Percentiles rank a stretch among this genome's conserved stretches.
phyloP scores from a whole-genome alignment of 2,888 invertebrate species.

The Eurois occulta region DNA sequence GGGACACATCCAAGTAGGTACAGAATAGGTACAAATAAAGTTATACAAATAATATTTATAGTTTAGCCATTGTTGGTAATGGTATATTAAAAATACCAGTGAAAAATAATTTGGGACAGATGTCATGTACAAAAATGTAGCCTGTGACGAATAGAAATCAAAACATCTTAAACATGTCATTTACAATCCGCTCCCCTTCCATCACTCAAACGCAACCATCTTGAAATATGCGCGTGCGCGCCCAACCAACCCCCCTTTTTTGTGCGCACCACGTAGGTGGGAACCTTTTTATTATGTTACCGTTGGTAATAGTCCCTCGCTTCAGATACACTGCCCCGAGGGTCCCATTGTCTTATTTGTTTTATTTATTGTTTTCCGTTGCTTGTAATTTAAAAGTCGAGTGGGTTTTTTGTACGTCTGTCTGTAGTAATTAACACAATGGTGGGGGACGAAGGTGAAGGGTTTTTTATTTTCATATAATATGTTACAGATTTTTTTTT shows the following conservation, averaged over 20 bases:
- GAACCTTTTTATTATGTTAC: constrained; percentile 81
- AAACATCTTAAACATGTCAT: constrained; percentile 17
- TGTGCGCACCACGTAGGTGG: constrained; percentile 77
- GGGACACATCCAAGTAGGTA: too few relatives aligned
- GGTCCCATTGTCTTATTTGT: constrained; percentile 75
- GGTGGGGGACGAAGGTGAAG: constrained; percentile 70
- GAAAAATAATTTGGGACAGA: background rate
- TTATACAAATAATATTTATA: too few relatives aligned
- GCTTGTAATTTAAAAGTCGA: constrained; percentile 81
- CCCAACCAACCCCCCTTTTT: constrained; percentile 72
- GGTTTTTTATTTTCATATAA: constrained; percentile 57
- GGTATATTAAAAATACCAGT: too few relatives aligned
- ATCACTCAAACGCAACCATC: constrained; percentile 46
- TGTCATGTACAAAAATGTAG: background rate
- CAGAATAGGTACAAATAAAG: too few relatives aligned
- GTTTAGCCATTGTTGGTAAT: too few relatives aligned
- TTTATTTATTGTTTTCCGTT: constrained; percentile 80
- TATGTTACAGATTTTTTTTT: constrained; percentile 23
- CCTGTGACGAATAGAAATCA: background rate
- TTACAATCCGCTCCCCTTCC: constrained; percentile 47
- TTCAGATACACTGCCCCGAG: constrained; percentile 71
- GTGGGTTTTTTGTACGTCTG: constrained; percentile 72
- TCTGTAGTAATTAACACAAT: constrained; percentile 80
- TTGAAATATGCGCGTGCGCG: constrained; percentile 76
- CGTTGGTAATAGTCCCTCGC: constrained; percentile 77